Percentiles rank a stretch among this genome's conserved stretches.
Evolutionary conservation across 2,113 vertebrate species (phyloP).

Genomic region (Sclerurus mexicanus): DNA sequence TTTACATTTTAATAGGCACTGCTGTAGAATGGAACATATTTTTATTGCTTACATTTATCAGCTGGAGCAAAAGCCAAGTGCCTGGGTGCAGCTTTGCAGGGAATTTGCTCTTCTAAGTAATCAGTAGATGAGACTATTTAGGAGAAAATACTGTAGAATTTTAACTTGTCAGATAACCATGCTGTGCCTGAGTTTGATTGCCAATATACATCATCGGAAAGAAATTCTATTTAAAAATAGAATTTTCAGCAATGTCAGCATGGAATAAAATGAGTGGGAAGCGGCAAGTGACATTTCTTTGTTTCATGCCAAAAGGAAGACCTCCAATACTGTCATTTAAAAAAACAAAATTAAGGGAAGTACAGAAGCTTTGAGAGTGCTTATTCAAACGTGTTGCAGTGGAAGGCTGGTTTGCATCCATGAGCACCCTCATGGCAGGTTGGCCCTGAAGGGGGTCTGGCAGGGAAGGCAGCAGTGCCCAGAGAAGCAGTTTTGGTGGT

Average conservation of each 20-base stretch:
- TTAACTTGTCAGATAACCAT: background rate
- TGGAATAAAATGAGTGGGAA: background rate
- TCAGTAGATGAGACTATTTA: background rate
- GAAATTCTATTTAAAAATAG: background rate
- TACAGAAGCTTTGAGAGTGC: background rate
- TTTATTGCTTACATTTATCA: slow-evolving; percentile 70
- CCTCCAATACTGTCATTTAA: background rate
- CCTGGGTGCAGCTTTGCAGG: background rate
- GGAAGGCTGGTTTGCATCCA: background rate
- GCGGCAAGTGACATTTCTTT: background rate
- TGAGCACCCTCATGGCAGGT: accelerated
- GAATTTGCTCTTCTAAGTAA: background rate
- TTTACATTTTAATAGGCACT: slow-evolving; percentile 76
- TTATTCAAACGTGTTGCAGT: accelerated
- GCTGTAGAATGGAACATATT: slow-evolving; percentile 50
- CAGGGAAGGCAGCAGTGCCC: background rate
- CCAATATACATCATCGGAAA: background rate
- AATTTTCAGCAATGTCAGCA: background rate
- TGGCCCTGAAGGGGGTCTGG: background rate
- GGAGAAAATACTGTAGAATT: background rate
- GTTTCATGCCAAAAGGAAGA: background rate
- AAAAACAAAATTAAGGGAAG: background rate
- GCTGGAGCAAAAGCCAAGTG: background rate
- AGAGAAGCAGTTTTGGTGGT: background rate
- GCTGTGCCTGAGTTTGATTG: background rate